A percentile compares a stretch with the other conserved stretches of the same genome.
Evolutionary conservation across 2,888 invertebrate genomes (phyloP).

Genomic region (Trissolcus brochymenae): DNA sequence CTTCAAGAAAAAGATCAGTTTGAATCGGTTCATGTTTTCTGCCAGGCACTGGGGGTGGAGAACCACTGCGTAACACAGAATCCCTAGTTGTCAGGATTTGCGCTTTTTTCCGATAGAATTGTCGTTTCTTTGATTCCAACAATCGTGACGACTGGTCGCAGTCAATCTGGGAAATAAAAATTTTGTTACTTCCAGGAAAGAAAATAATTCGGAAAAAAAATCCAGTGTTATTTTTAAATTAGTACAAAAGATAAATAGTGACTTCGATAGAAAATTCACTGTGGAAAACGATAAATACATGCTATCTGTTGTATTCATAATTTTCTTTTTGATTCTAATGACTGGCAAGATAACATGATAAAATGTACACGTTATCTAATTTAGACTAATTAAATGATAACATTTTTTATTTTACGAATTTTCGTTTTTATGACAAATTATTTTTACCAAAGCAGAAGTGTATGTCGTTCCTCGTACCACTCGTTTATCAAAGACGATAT

Average conservation of each 20-base stretch:
- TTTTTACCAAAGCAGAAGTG: conserved; percentile 73
- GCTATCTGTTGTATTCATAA: no score
- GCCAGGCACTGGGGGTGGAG: conserved; percentile 89
- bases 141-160: conserved; percentile 78
- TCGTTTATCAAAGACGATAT: conserved; percentile 93
- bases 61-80: conserved; percentile 79
- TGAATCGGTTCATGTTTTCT: conserved; percentile 91
- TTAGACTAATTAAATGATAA: not conserved
- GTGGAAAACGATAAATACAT: no score
- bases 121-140: conserved; percentile 83
- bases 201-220: not conserved
- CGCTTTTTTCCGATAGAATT: conserved; percentile 84
- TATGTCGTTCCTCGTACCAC: conserved; percentile 91
- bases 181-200: not conserved
- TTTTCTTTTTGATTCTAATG: no score
- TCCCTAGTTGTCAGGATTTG: conserved; percentile 79
- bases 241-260: not conserved
- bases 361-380: not conserved
- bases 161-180: conserved; percentile 69
- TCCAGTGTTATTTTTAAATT: no score
- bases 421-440: not conserved
- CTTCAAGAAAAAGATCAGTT: conserved; percentile 93
- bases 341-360: no score
- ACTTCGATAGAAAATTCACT: not conserved
- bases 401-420: no score